phyloP scores from a whole-genome alignment of 2,888 invertebrate genomes.

The Drosophila mimica region DNA sequence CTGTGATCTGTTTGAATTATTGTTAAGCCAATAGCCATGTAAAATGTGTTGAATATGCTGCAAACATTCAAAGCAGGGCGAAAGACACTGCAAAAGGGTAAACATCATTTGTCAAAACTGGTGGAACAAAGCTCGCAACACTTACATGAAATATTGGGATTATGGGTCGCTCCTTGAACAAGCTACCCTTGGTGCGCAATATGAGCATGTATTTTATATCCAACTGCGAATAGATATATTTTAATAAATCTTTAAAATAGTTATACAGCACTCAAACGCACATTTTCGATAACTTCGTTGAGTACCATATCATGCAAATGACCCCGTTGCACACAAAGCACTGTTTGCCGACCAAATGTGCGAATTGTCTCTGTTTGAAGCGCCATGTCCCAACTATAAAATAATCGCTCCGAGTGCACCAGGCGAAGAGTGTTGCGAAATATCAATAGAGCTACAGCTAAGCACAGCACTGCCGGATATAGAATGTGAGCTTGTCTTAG shows the following conservation, averaged over 20 bases:
- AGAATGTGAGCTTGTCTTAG: constrained; percentile 47
- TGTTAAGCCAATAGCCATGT: constrained; percentile 58
- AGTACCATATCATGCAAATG: constrained; percentile 84
- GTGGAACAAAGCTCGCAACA: neutral
- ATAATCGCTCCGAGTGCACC: constrained; percentile 72
- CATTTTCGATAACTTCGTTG: constrained; percentile 85
- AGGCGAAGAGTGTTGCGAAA: constrained; percentile 59
- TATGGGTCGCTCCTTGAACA: constrained; percentile 81
- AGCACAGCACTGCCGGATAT: constrained; percentile 35
- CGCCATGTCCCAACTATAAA: constrained; percentile 82
- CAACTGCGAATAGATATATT: constrained; percentile 73
- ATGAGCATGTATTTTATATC: constrained; percentile 84
- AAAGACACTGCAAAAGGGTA: constrained; percentile 74
- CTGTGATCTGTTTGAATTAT: constrained; percentile 24
- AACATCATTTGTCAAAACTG: neutral
- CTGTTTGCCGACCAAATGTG: constrained; percentile 74
- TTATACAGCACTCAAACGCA: constrained; percentile 52
- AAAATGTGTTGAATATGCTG: constrained; percentile 80
- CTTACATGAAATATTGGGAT: constrained; percentile 84
- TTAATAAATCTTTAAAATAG: constrained; percentile 7
- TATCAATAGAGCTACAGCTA: constrained; percentile 48
- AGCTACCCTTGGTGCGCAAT: constrained; percentile 82
- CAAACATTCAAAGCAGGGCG: constrained; percentile 84
- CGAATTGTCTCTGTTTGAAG: constrained; percentile 83
- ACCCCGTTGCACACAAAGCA: constrained; percentile 81